Percentiles rank a stretch among this genome's conserved stretches.
Evolutionary conservation across 1,140 invertebrate genomes (phyloP).

Genomic region (Vanessa atalanta): DNA sequence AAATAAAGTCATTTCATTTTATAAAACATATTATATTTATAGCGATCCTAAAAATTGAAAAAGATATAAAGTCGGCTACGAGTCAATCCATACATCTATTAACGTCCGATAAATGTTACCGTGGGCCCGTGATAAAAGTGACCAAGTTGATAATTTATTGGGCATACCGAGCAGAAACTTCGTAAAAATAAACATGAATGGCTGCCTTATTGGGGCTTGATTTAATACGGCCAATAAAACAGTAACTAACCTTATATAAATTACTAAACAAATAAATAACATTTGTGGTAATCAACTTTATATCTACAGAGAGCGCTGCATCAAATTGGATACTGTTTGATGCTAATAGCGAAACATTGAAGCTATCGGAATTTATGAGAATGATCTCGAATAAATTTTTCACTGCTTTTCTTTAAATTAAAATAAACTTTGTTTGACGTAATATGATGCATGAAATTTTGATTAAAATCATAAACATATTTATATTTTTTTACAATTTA

Average conservation of each 20-base stretch:
- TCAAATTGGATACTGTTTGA: slow-evolving; percentile 61
- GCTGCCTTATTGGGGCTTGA: slow-evolving; percentile 80
- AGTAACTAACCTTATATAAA: slow-evolving; percentile 81
- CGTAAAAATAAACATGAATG: slow-evolving; percentile 81
- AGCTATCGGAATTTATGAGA: slow-evolving; percentile 22
- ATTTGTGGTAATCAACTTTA: slow-evolving; percentile 74
- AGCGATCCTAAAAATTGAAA: slow-evolving; percentile 21
- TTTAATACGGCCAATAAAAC: slow-evolving; percentile 80
- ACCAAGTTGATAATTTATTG: slow-evolving; percentile 78
- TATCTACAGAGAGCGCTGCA: slow-evolving; percentile 49
- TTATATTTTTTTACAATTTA: too few species aligned
- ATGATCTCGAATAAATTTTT: slow-evolving; percentile 7
- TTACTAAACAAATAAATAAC: slow-evolving; percentile 81
- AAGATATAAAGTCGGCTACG: slow-evolving; percentile 24
- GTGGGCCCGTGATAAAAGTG: slow-evolving; percentile 76
- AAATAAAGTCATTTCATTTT: slow-evolving; percentile 1
- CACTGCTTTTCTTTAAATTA: slow-evolving; percentile 2
- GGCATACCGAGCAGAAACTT: slow-evolving; percentile 76
- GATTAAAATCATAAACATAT: too few species aligned
- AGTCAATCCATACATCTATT: slow-evolving; percentile 60
- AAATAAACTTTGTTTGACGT: background rate
- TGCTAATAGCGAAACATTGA: slow-evolving; percentile 40
- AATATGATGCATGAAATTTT: too few species aligned
- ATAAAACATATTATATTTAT: slow-evolving; percentile 21
- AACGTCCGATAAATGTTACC: slow-evolving; percentile 71